phyloP scores from a whole-genome alignment of 2,113 vertebrate species.

The Pseudonaja textilis region DNA sequence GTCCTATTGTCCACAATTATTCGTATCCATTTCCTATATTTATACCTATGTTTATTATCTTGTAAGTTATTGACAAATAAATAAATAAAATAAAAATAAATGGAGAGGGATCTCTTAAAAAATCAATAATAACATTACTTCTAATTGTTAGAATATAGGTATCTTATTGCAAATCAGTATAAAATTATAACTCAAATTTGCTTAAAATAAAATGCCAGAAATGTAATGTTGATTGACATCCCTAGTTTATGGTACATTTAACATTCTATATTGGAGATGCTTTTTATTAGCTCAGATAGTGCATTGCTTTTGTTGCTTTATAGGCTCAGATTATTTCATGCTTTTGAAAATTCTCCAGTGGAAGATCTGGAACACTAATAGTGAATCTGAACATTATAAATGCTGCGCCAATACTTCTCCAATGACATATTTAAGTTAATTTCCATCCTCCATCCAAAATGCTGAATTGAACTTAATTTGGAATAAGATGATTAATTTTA shows the following conservation, averaged over 20 bases:
- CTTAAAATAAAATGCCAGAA: background rate
- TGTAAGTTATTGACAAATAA: too few species aligned
- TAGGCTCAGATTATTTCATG: background rate
- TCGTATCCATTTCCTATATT: too few species aligned
- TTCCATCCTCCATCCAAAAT: background rate
- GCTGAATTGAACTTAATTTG: background rate
- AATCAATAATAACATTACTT: background rate
- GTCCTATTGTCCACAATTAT: too few species aligned
- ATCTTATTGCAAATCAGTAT: background rate
- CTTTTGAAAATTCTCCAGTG: background rate
- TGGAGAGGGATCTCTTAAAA: background rate
- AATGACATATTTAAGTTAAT: background rate
- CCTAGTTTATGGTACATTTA: background rate
- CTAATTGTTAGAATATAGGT: background rate
- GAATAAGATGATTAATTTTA: background rate
- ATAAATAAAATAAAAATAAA: too few species aligned
- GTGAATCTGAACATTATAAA: background rate
- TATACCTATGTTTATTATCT: too few species aligned
- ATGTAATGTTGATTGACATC: background rate
- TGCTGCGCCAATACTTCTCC: background rate
- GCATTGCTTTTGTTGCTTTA: background rate
- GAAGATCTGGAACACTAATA: background rate
- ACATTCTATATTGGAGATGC: too few species aligned
- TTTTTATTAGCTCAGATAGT: background rate
- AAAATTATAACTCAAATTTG: background rate